Conservation (phyloP, 2,797 vertebrate genomes). For the Masticophis lateralis region DNA sequence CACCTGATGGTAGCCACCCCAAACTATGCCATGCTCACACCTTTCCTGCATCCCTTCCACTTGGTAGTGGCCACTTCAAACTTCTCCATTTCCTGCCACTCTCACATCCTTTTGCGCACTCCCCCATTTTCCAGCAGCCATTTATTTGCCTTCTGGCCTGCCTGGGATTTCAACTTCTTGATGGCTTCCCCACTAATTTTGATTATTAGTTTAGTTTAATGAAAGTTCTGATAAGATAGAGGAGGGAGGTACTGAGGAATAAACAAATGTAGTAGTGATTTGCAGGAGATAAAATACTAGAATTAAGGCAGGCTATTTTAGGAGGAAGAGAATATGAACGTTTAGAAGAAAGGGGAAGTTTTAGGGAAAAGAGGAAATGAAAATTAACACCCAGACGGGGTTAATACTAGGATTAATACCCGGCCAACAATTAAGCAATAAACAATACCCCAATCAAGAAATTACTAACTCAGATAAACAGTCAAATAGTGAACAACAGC, state of each 20-base stretch:
- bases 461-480: background rate
- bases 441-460: background rate
- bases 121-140: background rate
- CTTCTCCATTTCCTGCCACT: background rate
- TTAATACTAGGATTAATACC: background rate
- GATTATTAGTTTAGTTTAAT: background rate
- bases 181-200: background rate
- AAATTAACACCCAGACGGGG: background rate
- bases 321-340: background rate
- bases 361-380: background rate
- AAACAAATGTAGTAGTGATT: background rate
- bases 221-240: background rate
- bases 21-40: background rate
- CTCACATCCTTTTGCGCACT: background rate
- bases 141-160: background rate
- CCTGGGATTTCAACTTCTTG: background rate
- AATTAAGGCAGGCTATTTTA: background rate
- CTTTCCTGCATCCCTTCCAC: background rate
- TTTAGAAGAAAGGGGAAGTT: background rate
- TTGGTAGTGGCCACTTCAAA: background rate
- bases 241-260: background rate
- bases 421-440: background rate
- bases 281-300: background rate
- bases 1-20: background rate
- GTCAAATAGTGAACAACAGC: background rate